Conservation (phyloP, 30 jellyfish, hydroid and myxozoan genomes). For the Chrysaora quinquecirrha region DNA sequence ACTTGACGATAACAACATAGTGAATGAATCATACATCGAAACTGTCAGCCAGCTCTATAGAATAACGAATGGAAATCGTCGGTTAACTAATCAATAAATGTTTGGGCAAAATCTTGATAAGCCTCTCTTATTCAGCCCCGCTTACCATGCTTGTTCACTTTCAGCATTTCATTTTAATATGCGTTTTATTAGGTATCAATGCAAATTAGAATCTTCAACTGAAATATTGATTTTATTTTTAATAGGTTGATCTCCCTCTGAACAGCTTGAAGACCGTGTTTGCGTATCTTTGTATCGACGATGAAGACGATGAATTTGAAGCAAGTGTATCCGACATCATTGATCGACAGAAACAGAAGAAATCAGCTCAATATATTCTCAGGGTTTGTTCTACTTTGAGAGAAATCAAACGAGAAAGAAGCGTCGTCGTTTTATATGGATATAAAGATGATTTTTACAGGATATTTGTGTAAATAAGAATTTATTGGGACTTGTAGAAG, state of each 20-base stretch:
- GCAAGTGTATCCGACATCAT: conserved; percentile 80
- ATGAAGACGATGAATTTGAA: conserved; percentile 86
- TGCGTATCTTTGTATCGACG: conserved; percentile 76
- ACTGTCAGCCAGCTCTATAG: too few relatives aligned
- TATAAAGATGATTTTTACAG: conserved; percentile 61
- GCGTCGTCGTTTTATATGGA: conserved; percentile 64
- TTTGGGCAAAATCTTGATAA: too few relatives aligned
- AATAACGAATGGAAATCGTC: too few relatives aligned
- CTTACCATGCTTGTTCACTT: too few relatives aligned
- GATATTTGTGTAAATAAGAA: conserved; percentile 32
- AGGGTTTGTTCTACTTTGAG: conserved; percentile 54
- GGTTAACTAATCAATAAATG: too few relatives aligned
- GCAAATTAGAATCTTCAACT: too few relatives aligned
- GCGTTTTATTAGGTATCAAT: too few relatives aligned
- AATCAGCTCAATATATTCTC: conserved; percentile 36
- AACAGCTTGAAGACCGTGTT: conserved; percentile 64
- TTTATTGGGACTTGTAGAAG: neutral
- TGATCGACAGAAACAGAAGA: conserved; percentile 55
- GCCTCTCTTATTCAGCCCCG: too few relatives aligned
- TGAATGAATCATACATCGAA: too few relatives aligned
- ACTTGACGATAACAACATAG: too few relatives aligned
- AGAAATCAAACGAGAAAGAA: conserved; percentile 52
- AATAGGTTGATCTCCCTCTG: conserved; percentile 74
- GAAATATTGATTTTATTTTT: neutral
- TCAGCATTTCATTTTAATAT: too few relatives aligned